These are phyloP conservation scores for Sigmodon hispidus DNA, from an alignment of 2,113 vertebrate species.

Conservation along the genomic window DNA sequence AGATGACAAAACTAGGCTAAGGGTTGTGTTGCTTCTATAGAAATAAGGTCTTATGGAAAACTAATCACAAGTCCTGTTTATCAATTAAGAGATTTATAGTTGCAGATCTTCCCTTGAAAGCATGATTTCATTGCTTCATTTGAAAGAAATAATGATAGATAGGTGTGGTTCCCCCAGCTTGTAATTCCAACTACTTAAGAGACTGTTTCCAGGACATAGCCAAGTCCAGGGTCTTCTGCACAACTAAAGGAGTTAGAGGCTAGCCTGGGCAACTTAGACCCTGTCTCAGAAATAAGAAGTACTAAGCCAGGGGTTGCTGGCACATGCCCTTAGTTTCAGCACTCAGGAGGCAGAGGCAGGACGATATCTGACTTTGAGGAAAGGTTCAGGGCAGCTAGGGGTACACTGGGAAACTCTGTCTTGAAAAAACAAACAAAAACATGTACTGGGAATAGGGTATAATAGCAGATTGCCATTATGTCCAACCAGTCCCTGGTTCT, in stretches of 20 bases:
- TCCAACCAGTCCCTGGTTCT: neutral
- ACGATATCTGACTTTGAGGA: too few species aligned
- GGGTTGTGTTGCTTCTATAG: neutral
- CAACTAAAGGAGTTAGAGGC: neutral
- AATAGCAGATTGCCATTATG: neutral
- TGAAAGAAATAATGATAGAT: slow-evolving; percentile 30
- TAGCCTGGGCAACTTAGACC: neutral
- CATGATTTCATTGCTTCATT: slow-evolving; percentile 20
- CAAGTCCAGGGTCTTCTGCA: neutral
- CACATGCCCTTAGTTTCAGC: too few species aligned
- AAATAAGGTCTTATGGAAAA: slow-evolving; percentile 28
- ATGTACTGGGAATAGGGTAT: neutral
- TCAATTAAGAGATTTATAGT: slow-evolving; percentile 24
- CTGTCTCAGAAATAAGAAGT: neutral
- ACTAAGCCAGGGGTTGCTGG: too few species aligned
- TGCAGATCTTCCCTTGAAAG: slow-evolving; percentile 46
- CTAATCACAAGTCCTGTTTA: slow-evolving; percentile 6
- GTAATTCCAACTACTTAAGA: neutral
- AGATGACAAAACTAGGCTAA: neutral
- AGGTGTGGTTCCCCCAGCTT: neutral
- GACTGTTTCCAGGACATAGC: too few species aligned
- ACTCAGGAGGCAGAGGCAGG: too few species aligned
- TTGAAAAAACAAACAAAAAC: neutral
- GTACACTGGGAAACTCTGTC: neutral
- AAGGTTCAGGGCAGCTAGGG: too few species aligned